These are phyloP conservation scores for Acleris holmiana DNA, from an alignment of 2,888 invertebrate species.

Conservation along the genomic window DNA sequence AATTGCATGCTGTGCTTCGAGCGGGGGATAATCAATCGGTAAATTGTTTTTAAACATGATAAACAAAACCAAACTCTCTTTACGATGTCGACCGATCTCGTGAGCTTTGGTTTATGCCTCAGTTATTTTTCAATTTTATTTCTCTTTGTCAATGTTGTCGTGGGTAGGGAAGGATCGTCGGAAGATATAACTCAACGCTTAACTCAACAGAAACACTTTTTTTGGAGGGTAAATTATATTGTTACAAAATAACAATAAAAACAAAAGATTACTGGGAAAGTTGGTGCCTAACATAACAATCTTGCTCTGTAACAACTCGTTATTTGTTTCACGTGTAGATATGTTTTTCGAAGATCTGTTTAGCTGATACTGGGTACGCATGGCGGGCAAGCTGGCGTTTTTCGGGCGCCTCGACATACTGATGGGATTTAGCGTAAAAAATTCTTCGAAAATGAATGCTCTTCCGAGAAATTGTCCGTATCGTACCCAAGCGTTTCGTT, in stretches of 20 bases:
- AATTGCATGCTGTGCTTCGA: conserved; percentile 15
- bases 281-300: conserved; percentile 19
- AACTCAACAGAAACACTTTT: conserved; percentile 42
- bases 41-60: conserved; percentile 20
- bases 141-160: conserved; percentile 46
- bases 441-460: conserved; percentile 48
- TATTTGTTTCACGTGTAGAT: conserved; percentile 20
- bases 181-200: conserved; percentile 62
- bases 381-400: conserved; percentile 18
- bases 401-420: conserved; percentile 44
- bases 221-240: conserved; percentile 51
- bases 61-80: conserved; percentile 20
- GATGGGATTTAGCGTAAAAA: conserved; percentile 54
- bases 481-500: conserved; percentile 37
- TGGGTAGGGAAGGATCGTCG: conserved; percentile 49
- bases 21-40: conserved; percentile 14
- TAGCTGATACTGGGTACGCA: conserved; percentile 1
- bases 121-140: conserved; percentile 44
- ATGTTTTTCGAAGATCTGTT: background rate
- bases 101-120: conserved; percentile 31
- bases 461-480: conserved; percentile 49
- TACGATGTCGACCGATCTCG: conserved; percentile 11
- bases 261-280: conserved; percentile 41
- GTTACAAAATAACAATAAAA: conserved; percentile 46
- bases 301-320: background rate